Evolutionary conservation across 2,888 invertebrate species (phyloP).

Genomic region (Chouioia cunea): DNA sequence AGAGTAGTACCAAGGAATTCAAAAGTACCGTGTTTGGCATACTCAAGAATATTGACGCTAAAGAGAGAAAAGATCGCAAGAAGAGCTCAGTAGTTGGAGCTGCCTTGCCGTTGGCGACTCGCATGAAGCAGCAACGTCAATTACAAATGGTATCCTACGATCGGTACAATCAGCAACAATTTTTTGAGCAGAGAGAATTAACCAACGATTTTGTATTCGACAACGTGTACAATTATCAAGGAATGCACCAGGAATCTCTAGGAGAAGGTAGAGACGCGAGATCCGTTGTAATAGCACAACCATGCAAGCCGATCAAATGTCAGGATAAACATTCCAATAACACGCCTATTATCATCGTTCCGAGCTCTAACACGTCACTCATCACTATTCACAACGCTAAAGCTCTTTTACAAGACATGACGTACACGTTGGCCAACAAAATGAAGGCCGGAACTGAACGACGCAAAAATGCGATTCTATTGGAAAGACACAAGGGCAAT

Average conservation of each 20-base stretch:
- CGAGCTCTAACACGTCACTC: conserved; percentile 92
- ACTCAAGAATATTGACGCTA: conserved; percentile 89
- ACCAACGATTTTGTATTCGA: conserved; percentile 99
- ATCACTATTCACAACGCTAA: conserved; percentile 98
- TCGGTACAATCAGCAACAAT: conserved; percentile 99
- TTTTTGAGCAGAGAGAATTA: conserved; percentile 93
- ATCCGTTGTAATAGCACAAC: conserved; percentile 71
- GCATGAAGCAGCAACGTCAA: conserved; percentile 77
- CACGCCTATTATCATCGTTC: conserved; percentile 98
- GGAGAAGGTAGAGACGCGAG: conserved; percentile 88
- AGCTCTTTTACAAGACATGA: conserved; percentile 94
- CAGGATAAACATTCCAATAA: conserved; percentile 84
- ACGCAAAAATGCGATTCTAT: conserved; percentile 92
- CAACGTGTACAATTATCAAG: conserved; percentile 98
- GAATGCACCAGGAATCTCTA: conserved; percentile 97
- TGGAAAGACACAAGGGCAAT: conserved; percentile 85
- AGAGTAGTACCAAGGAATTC: conserved; percentile 95
- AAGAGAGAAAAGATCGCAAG: conserved; percentile 88
- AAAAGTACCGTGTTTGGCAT: conserved; percentile 94
- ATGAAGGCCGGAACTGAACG: conserved; percentile 86
- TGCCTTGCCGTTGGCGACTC: conserved; percentile 74
- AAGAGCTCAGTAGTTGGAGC: conserved; percentile 70
- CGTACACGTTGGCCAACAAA: conserved; percentile 85
- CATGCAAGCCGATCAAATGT: conserved; percentile 70
- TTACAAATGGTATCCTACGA: conserved; percentile 89